phyloP scores from a whole-genome alignment of 2,888 invertebrate species.

The Limenitis arthemis region DNA sequence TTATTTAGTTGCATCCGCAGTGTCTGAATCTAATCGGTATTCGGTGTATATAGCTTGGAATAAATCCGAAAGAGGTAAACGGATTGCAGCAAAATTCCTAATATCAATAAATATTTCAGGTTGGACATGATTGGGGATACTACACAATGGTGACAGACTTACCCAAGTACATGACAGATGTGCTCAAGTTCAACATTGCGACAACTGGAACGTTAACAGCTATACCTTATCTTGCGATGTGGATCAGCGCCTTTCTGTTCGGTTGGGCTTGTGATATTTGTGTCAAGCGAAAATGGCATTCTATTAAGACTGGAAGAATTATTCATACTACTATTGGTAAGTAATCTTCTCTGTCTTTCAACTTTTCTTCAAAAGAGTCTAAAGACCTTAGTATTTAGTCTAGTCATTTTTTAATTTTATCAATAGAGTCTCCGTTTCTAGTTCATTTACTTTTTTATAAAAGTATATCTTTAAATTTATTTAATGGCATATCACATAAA shows the following conservation, averaged over 20 bases:
- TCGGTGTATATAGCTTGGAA: no score
- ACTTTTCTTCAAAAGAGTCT: conserved; percentile 8
- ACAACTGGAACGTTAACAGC: conserved; percentile 76
- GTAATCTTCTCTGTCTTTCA: conserved; percentile 12
- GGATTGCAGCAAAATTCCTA: not conserved
- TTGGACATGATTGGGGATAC: conserved; percentile 76
- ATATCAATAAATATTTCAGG: conserved; percentile 33
- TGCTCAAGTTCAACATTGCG: conserved; percentile 76
- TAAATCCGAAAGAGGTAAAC: no score
- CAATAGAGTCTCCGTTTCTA: no score
- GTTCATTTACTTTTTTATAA: no score
- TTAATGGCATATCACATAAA: no score
- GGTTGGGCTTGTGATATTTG: conserved; percentile 81
- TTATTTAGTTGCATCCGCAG: no score
- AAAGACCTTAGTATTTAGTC: not conserved
- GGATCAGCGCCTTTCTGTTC: conserved; percentile 76
- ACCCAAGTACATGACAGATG: conserved; percentile 79
- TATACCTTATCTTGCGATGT: conserved; percentile 78
- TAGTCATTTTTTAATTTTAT: no score
- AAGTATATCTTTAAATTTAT: no score
- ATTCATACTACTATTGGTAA: conserved; percentile 79
- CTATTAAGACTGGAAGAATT: conserved; percentile 73
- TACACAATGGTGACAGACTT: conserved; percentile 81
- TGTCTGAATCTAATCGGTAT: no score
- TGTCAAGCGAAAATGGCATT: conserved; percentile 72